Percentiles rank a stretch among this genome's conserved stretches.
Evolutionary conservation across 1,140 invertebrate genomes (phyloP).

Genomic region (Lethrus apterus): DNA sequence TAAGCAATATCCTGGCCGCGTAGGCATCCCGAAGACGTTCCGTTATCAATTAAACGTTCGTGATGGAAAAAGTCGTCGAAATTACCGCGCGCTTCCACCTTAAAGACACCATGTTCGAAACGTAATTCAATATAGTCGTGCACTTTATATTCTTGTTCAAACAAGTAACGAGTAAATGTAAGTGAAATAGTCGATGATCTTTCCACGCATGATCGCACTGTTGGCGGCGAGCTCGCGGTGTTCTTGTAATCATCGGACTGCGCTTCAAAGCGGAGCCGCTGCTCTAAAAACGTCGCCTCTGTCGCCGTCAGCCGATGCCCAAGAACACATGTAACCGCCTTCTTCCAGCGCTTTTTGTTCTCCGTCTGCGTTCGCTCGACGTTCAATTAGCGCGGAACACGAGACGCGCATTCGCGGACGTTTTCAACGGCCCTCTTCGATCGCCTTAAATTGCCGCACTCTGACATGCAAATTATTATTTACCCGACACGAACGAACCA

Average conservation of each 20-base stretch:
- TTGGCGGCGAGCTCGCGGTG: constrained; percentile 4
- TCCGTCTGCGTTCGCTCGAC: constrained; percentile 17
- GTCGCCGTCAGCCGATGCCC: constrained; percentile 16
- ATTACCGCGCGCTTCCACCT: too few species aligned
- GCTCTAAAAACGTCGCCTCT: constrained; percentile 20
- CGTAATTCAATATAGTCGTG: too few species aligned
- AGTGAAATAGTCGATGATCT: constrained; percentile 8
- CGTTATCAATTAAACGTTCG: too few species aligned
- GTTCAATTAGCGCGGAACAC: constrained; percentile 23
- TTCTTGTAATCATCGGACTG: constrained; percentile 13
- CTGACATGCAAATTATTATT: too few species aligned
- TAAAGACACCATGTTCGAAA: too few species aligned
- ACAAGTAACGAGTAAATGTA: too few species aligned
- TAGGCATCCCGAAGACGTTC: too few species aligned
- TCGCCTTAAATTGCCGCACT: constrained; percentile 10
- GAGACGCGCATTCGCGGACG: constrained; percentile 7
- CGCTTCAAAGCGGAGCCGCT: constrained; percentile 16
- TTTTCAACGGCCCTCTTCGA: constrained; percentile 1
- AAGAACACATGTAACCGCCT: constrained; percentile 24
- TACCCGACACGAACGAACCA: too few species aligned
- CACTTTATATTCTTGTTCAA: too few species aligned
- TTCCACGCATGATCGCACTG: constrained; percentile 1
- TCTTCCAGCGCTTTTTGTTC: constrained; percentile 21
- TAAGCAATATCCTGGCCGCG: too few species aligned
- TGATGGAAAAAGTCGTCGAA: too few species aligned